A percentile compares a stretch with the other conserved stretches of the same genome.
phyloP scores from a whole-genome alignment of 2,113 vertebrate species.

The Cepphus grylle region DNA sequence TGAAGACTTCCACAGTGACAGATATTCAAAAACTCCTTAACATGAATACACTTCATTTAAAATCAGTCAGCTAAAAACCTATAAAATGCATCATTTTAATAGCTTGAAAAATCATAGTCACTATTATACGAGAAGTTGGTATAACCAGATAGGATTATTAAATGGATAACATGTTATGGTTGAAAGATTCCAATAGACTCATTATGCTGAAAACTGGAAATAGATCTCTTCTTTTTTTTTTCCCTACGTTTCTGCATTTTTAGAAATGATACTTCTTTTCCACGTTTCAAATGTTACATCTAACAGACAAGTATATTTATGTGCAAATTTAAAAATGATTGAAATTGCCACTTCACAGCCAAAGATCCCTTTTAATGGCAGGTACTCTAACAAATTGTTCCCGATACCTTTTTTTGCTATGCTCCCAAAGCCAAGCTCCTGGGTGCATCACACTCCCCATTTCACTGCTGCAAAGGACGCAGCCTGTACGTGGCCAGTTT shows the following conservation, averaged over 20 bases:
- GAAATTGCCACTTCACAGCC: background rate
- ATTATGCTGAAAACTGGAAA: slow-evolving; percentile 22
- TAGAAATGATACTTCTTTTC: background rate
- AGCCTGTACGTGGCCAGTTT: accelerated
- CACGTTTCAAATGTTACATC: background rate
- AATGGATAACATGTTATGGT: background rate
- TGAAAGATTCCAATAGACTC: slow-evolving; percentile 4
- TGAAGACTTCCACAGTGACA: slow-evolving; percentile 1
- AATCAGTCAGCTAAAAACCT: slow-evolving; percentile 32
- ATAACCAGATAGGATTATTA: slow-evolving; percentile 16
- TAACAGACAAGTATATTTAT: slow-evolving; percentile 2
- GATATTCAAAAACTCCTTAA: slow-evolving; percentile 11
- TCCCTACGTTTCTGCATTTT: background rate
- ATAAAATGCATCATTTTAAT: slow-evolving; percentile 38
- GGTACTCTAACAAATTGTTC: background rate
- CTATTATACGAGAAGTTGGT: background rate
- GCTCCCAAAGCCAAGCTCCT: background rate
- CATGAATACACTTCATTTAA: slow-evolving; percentile 6
- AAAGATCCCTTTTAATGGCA: background rate
- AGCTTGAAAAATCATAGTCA: slow-evolving; percentile 11
- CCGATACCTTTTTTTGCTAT: accelerated
- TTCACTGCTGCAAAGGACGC: background rate
- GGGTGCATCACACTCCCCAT: background rate
- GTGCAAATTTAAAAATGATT: background rate
- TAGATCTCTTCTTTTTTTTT: background rate